Percentiles rank a stretch among this genome's conserved stretches.
These are phyloP conservation scores for Microchirus variegatus DNA, from an alignment of 2,797 vertebrate genomes.

Conservation along the genomic window DNA sequence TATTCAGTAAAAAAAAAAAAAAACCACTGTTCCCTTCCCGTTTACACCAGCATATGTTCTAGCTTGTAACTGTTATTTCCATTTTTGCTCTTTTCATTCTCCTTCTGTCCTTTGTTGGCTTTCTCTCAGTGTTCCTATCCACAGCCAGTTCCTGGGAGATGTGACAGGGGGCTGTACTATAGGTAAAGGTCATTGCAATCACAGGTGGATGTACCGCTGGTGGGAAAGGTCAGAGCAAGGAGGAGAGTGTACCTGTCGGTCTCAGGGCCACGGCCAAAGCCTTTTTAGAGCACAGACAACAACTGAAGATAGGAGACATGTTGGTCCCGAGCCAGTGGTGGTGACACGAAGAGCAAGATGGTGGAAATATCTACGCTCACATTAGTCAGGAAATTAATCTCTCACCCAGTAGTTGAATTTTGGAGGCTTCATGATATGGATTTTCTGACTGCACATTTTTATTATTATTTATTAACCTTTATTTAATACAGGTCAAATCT, in stretches of 20 bases:
- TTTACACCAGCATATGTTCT: conserved; percentile 34
- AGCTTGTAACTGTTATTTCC: conserved; percentile 29
- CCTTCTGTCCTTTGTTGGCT: conserved; percentile 15
- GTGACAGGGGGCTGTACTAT: conserved; percentile 45
- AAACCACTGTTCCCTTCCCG: conserved; percentile 13
- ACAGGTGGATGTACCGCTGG: conserved; percentile 67
- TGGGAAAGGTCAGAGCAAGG: conserved; percentile 68
- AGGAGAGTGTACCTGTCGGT: conserved; percentile 55
- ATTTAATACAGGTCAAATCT: too few relatives aligned
- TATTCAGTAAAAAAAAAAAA: conserved; percentile 33
- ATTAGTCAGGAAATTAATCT: too few relatives aligned
- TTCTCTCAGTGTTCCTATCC: conserved; percentile 31
- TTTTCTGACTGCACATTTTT: too few relatives aligned
- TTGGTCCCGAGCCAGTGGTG: conserved; percentile 9
- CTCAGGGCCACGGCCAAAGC: conserved; percentile 43
- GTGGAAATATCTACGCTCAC: conserved; percentile 25
- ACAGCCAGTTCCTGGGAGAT: conserved; percentile 48
- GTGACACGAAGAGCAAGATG: conserved; percentile 23
- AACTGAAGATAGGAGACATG: conserved; percentile 32
- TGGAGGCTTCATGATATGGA: too few relatives aligned
- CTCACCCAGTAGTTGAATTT: too few relatives aligned
- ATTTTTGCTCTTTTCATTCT: conserved; percentile 14
- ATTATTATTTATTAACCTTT: too few relatives aligned
- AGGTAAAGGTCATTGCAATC: conserved; percentile 77
- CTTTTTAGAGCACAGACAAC: conserved; percentile 43